Evolutionary conservation across 2,113 vertebrate species (phyloP).

Genomic region (Alligator sinensis): DNA sequence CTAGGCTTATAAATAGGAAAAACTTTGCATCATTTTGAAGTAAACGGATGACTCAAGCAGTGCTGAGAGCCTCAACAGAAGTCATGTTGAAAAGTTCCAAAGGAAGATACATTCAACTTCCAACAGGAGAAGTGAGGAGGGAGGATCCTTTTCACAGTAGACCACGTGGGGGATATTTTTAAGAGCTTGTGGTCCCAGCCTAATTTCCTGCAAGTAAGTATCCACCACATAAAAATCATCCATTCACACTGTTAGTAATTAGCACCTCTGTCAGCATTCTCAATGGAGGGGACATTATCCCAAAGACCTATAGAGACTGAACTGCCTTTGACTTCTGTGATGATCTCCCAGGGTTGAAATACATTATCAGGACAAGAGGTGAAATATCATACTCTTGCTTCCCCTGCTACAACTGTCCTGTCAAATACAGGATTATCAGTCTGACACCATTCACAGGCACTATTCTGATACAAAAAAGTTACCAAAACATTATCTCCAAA

Average conservation of each 20-base stretch:
- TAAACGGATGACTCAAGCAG: not conserved
- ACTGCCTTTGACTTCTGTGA: not conserved
- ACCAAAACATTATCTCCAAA: too few relatives aligned
- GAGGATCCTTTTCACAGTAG: not conserved
- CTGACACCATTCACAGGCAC: too few relatives aligned
- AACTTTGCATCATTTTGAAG: not conserved
- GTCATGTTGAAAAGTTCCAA: rapidly evolving
- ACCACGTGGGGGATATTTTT: too few relatives aligned
- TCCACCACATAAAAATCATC: not conserved
- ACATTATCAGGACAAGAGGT: too few relatives aligned
- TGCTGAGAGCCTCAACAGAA: not conserved
- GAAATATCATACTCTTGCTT: too few relatives aligned
- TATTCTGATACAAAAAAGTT: too few relatives aligned
- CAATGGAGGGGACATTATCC: not conserved
- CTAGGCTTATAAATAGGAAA: not conserved
- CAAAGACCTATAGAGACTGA: not conserved
- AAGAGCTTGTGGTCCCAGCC: not conserved
- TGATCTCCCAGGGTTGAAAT: too few relatives aligned
- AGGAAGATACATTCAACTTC: not conserved
- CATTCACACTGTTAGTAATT: not conserved
- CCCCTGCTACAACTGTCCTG: too few relatives aligned
- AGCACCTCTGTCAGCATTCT: not conserved
- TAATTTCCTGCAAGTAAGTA: not conserved
- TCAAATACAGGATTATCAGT: too few relatives aligned
- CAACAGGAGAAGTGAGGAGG: not conserved